Evolutionary conservation across 2,113 vertebrate genomes (phyloP), one percentile per base, ranked within the genome.

Genomic region (Parus major): DNA sequence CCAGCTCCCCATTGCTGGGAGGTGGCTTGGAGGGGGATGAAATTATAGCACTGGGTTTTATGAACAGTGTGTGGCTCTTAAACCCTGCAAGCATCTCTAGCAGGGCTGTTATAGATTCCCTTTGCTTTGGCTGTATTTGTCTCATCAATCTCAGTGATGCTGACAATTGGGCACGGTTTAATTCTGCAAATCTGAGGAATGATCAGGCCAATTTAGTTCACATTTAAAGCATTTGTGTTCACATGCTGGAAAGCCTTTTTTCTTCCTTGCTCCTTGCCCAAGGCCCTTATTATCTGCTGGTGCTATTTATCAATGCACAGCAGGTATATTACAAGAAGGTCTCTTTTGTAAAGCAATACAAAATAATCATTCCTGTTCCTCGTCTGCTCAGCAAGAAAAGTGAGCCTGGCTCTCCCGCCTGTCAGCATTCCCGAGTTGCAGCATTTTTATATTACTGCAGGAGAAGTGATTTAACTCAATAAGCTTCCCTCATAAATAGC

Each of bases 131-230:
- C 68, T 77, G 3, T 84, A 42, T 69, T 88, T 84, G 89, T 82
- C 88, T 86, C 90, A 86, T 93, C 93, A 87, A 92, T 96, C 95
- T 91, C 92, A 25, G 65, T 8, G 70, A 72, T 71, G 92, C 8
- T 92, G 95, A 93, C 93, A 90, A 90, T 92, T 47, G 71, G 84
- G 82, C 95, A 87, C 19, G 3, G 88, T 95, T 96, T 95, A 93
- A 96, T 95, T 96, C 83, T 84, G 88, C 92, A 95, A 93, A 97
- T 89, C 96, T 73, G 86, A 95, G 88, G 80, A 92, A 91, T 75
- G 82, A 94, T 93, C 91, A 78, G 88, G 82, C 91, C 94, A 88
- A 97, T 97, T 94, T 95, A 89, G 82, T 76, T 95, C 93, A 84
- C 94, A 88, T 93, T 92, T 92, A 93, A 96, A 93, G 91, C 92